Evolutionary conservation across 2,888 invertebrate genomes (phyloP).

Genomic region (Allophyes oxyacanthae): DNA sequence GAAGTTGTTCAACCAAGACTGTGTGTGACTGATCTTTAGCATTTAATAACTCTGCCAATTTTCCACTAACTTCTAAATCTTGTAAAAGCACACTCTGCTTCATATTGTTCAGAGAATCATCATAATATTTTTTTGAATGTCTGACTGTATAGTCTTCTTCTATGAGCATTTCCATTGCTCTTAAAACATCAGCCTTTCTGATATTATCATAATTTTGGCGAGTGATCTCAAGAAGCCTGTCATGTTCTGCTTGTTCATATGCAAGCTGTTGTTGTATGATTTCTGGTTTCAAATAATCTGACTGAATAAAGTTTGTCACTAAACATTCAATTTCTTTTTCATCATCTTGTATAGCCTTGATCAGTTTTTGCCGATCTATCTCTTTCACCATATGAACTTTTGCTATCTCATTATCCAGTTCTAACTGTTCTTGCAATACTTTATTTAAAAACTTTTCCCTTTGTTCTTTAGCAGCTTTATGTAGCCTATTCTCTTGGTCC

Average conservation of each 20-base stretch:
- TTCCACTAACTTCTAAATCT: conserved; percentile 90
- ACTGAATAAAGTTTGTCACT: conserved; percentile 90
- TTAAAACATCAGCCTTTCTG: conserved; percentile 91
- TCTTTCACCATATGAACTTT: conserved; percentile 92
- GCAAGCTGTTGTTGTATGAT: conserved; percentile 91
- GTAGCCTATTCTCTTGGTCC: conserved; percentile 91
- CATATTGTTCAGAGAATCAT: conserved; percentile 90
- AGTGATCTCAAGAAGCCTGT: conserved; percentile 90
- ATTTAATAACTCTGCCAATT: conserved; percentile 89
- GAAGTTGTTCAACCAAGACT: conserved; percentile 89
- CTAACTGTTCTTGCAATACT: conserved; percentile 90
- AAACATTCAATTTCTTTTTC: conserved; percentile 90
- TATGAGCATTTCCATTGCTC: conserved; percentile 92
- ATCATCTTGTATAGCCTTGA: conserved; percentile 91
- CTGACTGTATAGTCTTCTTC: conserved; percentile 91
- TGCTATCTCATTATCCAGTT: conserved; percentile 91
- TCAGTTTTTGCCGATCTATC: conserved; percentile 88
- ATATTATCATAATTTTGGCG: conserved; percentile 89
- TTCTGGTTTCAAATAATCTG: conserved; percentile 89
- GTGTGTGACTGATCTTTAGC: conserved; percentile 90
- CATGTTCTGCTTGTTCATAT: conserved; percentile 91
- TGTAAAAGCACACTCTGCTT: conserved; percentile 89
- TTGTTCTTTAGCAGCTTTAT: conserved; percentile 90
- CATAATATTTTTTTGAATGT: conserved; percentile 90
- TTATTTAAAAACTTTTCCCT: conserved; percentile 88